Conservation (phyloP, 2,113 vertebrate genomes). For the Anhinga rufa region DNA sequence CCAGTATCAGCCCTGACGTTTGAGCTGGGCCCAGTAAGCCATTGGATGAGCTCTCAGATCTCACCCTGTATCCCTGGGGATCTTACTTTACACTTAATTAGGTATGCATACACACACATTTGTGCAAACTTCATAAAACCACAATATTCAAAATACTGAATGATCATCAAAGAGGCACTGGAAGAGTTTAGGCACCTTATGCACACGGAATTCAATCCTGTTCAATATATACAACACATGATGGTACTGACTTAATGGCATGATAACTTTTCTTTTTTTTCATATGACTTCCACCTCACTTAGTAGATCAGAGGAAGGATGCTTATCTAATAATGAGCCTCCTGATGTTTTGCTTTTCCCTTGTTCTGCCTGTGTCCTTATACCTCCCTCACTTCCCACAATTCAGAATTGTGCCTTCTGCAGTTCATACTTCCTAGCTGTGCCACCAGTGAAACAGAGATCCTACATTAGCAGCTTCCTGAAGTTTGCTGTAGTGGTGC, state of each 20-base stretch:
- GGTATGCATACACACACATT: background rate
- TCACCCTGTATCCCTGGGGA: background rate
- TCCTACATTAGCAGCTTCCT: background rate
- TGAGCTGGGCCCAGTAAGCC: background rate
- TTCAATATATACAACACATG: background rate
- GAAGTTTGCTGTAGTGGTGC: background rate
- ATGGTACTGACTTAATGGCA: background rate
- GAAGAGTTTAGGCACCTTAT: background rate
- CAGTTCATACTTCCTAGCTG: background rate
- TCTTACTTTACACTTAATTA: background rate
- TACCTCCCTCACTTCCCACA: background rate
- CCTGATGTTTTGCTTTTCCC: background rate
- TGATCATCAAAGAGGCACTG: background rate
- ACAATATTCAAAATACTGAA: background rate
- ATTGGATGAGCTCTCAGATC: background rate
- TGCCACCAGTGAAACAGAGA: background rate
- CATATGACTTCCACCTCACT: background rate
- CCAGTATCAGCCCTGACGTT: background rate
- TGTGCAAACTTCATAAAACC: background rate
- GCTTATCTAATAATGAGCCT: background rate
- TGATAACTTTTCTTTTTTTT: background rate
- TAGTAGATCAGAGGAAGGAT: background rate
- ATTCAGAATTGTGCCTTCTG: background rate
- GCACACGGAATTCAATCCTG: background rate
- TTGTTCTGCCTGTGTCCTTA: background rate